These are phyloP conservation scores for Anomalospiza imberbis DNA, from an alignment of 2,797 vertebrate genomes.

Conservation along the genomic window DNA sequence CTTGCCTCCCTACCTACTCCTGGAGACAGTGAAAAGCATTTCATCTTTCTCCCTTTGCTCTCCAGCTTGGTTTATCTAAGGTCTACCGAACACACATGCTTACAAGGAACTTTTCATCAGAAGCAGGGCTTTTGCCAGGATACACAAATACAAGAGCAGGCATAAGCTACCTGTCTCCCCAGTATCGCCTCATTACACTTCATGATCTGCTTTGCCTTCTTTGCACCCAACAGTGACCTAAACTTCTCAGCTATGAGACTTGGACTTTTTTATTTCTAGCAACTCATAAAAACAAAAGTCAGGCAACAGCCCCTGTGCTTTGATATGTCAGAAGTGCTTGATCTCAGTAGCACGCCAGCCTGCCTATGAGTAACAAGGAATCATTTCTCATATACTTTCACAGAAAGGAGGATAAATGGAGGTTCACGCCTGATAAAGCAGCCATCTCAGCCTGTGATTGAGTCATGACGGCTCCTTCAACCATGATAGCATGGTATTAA, in stretches of 20 bases:
- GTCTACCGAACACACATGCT: background rate
- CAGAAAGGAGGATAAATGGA: slow-evolving; percentile 30
- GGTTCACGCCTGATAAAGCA: slow-evolving; percentile 33
- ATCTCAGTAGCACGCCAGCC: background rate
- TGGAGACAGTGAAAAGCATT: background rate
- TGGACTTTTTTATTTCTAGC: background rate
- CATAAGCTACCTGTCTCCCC: background rate
- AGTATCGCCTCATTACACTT: background rate
- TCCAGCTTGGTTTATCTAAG: background rate
- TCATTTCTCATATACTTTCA: slow-evolving; percentile 13
- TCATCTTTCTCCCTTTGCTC: background rate
- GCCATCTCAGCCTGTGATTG: slow-evolving; percentile 27
- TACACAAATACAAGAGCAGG: background rate
- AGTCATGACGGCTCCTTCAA: slow-evolving; percentile 14
- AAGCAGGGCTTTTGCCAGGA: background rate
- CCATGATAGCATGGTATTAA: slow-evolving; percentile 22
- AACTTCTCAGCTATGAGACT: background rate
- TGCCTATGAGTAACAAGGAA: background rate
- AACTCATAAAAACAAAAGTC: background rate
- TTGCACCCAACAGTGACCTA: background rate
- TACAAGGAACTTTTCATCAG: background rate
- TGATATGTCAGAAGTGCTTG: background rate
- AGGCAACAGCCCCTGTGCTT: background rate
- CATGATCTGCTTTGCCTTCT: background rate
- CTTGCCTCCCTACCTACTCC: background rate